Conservation (phyloP, 2,888 invertebrate genomes). For the Oxystoma pomonae region DNA sequence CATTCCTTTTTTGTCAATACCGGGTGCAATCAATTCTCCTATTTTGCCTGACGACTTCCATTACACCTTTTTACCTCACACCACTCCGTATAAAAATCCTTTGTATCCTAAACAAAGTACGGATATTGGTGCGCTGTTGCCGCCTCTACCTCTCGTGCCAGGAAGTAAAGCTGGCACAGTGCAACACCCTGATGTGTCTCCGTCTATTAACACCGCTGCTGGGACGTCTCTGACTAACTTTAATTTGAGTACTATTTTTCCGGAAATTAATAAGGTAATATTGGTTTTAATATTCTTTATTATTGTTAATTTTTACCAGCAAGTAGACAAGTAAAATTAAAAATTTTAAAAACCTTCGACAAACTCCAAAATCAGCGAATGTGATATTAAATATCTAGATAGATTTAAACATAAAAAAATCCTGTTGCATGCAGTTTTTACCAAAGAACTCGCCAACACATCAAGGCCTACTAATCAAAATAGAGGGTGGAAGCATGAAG, state of each 20-base stretch:
- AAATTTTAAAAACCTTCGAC: too few relatives aligned
- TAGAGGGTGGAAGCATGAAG: too few relatives aligned
- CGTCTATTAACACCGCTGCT: conserved; percentile 35
- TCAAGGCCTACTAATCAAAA: too few relatives aligned
- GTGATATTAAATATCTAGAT: too few relatives aligned
- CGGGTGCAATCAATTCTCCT: conserved; percentile 44
- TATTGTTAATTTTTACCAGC: too few relatives aligned
- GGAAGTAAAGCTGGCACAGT: conserved; percentile 24
- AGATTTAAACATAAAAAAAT: too few relatives aligned
- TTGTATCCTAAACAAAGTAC: conserved; percentile 40
- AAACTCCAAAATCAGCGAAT: too few relatives aligned
- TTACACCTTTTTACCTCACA: conserved; percentile 41
- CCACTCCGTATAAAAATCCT: conserved; percentile 44
- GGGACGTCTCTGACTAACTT: conserved; percentile 67
- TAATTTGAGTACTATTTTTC: conserved; percentile 78
- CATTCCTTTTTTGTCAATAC: conserved; percentile 43
- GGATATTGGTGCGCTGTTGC: conserved; percentile 36
- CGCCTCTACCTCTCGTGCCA: conserved; percentile 11
- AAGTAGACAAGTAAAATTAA: too few relatives aligned
- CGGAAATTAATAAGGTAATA: conserved; percentile 65
- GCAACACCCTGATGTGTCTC: conserved; percentile 41
- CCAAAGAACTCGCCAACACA: too few relatives aligned
- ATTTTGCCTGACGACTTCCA: conserved; percentile 47
- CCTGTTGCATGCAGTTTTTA: too few relatives aligned
- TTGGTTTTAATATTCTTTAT: too few relatives aligned